Base-by-base conservation (phyloP, 2,797 vertebrate species). In the Leptatherina wallacei region DNA sequence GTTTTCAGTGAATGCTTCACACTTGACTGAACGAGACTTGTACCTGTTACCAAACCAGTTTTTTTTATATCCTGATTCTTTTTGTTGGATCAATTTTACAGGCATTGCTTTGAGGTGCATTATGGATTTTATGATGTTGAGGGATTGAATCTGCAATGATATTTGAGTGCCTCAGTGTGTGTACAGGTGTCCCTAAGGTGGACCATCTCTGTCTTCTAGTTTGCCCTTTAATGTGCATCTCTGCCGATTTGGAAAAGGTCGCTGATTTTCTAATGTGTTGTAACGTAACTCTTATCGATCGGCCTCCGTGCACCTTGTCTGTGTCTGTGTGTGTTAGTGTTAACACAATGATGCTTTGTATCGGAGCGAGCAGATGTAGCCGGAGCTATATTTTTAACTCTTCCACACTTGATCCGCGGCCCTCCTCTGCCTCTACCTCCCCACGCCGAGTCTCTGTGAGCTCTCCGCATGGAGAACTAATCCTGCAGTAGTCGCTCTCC, bases 231-330 rank as follows among this genome's bases (percentile, higher is more conserved):
- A 60, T 88, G 71, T 81, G 75, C 91, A 74, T 89, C 77, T 65
- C 65, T 70, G 54, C 69, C 2, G 62, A 88, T 92, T 92, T 87
- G 65, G 72, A 76, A 93, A 94, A 94, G 93, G 93, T 94, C 91
- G 88, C 38, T 18, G 90, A 73, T 86, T 94, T 77, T 81, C 73
- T 85, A 88, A 91, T 86, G 80, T 54, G 54, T 80, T 77, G 73
- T 81, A 82, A 85, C 62, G 72, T 80, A 82, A 84, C 64, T 63
- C 58, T 22, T 49, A 94, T 93, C 71, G 84, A 94, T 92, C 61
- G 30, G 42, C 77, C 61, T 69, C 65, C 22, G 32, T 2, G 47
- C 22, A 32, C 51, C 51, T 5, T 16, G 55, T 30, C 33, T 44
- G 49, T n/a, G n/a, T n/a, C n/a, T 66, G 38, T 36, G 78, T 36